phyloP scores from a whole-genome alignment of 2,888 invertebrate genomes.

The Vesta saturnalis region DNA sequence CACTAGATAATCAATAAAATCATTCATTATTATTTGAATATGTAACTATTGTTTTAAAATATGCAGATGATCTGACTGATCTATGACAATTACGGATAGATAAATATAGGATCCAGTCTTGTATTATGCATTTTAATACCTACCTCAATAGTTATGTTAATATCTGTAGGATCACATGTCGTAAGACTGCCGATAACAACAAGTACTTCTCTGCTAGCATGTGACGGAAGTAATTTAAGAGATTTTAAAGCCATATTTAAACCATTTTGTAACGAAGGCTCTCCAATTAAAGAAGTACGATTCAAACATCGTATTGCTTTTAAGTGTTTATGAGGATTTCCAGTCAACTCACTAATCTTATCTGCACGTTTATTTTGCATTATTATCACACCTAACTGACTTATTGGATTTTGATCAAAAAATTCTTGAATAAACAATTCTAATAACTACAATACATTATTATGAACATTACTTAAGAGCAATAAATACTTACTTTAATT shows the following conservation, averaged over 20 bases:
- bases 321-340: conserved; percentile 83
- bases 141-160: conserved; percentile 83
- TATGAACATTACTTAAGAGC: neutral
- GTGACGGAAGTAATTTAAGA: conserved; percentile 88
- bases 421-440: conserved; percentile 96
- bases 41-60: no score
- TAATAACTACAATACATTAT: conserved; percentile 72
- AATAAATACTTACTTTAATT: conserved; percentile 81
- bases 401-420: conserved; percentile 98
- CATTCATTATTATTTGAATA: no score
- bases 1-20: no score
- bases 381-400: conserved; percentile 92
- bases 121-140: no score
- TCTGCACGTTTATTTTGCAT: conserved; percentile 95
- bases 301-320: conserved; percentile 73
- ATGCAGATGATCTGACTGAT: no score
- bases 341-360: conserved; percentile 89
- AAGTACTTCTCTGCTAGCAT: conserved; percentile 94
- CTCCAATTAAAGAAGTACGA: conserved; percentile 80
- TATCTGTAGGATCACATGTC: conserved; percentile 96
- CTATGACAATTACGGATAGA: no score
- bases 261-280: conserved; percentile 96
- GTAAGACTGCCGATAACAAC: conserved; percentile 93
- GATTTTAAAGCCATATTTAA: conserved; percentile 87
- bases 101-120: no score